Evolutionary conservation across 2,797 vertebrate genomes (phyloP).

Genomic region (Balearica regulorum): DNA sequence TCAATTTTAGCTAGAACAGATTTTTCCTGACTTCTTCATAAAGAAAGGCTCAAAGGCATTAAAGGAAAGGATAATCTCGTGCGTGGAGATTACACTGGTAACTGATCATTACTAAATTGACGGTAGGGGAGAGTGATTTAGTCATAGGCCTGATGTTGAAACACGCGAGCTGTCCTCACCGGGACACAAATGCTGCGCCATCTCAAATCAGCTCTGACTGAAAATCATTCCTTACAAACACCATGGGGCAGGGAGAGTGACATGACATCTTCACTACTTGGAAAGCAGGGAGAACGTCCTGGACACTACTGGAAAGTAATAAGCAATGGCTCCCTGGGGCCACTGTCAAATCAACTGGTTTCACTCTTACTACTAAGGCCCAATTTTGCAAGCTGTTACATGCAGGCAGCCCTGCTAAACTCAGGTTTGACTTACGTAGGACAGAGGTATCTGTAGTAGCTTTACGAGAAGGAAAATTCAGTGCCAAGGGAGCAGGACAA

Average conservation of each 20-base stretch:
- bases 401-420: not conserved
- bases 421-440: rapidly evolving
- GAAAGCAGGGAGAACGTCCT: not conserved
- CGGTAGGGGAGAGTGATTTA: not conserved
- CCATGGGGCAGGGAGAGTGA: not conserved
- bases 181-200: not conserved
- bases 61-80: not conserved
- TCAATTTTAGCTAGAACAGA: not conserved
- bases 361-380: not conserved
- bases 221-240: not conserved
- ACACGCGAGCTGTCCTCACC: not conserved
- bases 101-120: not conserved
- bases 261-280: not conserved
- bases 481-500: not conserved
- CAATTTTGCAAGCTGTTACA: not conserved
- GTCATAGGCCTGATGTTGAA: not conserved
- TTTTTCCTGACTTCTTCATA: not conserved
- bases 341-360: not conserved
- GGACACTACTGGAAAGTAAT: not conserved
- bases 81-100: not conserved
- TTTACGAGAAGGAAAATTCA: not conserved
- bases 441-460: not conserved
- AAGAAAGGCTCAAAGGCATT: not conserved
- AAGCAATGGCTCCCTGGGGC: not conserved
- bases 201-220: not conserved